A percentile compares a stretch with the other conserved stretches of the same genome.
phyloP scores from a whole-genome alignment of 2,113 vertebrate genomes.

The Heliornis fulica region DNA sequence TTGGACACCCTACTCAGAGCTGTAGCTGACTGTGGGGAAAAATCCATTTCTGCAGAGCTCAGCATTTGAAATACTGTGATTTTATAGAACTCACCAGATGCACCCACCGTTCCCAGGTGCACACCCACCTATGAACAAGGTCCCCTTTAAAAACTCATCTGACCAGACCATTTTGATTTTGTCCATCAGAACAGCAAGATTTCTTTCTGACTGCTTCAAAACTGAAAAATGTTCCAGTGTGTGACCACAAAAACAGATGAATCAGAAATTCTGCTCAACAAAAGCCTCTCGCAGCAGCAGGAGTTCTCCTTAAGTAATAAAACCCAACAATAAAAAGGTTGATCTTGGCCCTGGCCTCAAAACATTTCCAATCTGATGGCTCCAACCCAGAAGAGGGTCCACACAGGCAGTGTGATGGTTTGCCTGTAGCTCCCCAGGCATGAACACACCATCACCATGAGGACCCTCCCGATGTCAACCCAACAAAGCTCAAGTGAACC shows the following conservation, averaged over 20 bases:
- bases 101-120: background rate
- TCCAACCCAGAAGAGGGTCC: background rate
- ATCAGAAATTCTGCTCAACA: background rate
- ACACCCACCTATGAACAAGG: background rate
- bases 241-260: slow-evolving; percentile 27
- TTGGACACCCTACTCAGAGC: background rate
- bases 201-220: background rate
- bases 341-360: background rate
- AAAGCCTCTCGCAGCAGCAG: background rate
- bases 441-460: background rate
- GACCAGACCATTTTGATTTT: background rate
- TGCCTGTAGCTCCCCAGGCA: background rate
- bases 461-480: background rate
- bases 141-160: background rate
- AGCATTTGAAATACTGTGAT: background rate
- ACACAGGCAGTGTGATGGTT: background rate
- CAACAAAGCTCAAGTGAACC: background rate
- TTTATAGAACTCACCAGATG: background rate
- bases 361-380: background rate
- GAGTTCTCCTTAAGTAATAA: background rate
- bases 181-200: background rate
- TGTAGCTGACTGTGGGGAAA: background rate
- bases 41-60: background rate
- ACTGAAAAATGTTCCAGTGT: background rate
- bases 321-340: background rate